These are phyloP conservation scores for Eolophus roseicapilla DNA, from an alignment of 2,113 vertebrate species.

Conservation along the genomic window DNA sequence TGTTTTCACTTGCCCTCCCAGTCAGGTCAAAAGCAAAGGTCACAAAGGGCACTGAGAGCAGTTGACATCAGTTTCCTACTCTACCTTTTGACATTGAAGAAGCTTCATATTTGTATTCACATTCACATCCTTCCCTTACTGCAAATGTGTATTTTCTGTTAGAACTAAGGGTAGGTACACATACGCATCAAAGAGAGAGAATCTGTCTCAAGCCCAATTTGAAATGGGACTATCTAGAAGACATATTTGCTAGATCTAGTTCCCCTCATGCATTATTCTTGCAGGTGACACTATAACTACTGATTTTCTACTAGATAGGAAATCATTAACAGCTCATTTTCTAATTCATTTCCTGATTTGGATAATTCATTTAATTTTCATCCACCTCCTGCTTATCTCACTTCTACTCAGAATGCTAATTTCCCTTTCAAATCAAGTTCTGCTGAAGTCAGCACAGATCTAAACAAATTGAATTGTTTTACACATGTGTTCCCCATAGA, in stretches of 20 bases:
- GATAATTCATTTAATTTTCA: constrained; percentile 33
- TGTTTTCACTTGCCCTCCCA: not conserved
- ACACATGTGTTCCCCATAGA: not conserved
- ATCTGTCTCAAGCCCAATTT: not conserved
- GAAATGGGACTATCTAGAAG: not conserved
- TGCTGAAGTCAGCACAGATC: not conserved
- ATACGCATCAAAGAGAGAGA: accelerated
- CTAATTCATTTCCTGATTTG: constrained; percentile 12
- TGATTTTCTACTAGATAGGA: constrained; percentile 1
- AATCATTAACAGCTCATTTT: constrained; percentile 28
- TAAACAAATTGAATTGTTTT: not conserved
- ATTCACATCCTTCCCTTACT: not conserved
- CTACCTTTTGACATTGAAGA: not conserved
- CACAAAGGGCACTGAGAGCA: not conserved
- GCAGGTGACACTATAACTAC: not conserved
- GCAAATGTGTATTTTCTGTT: not conserved
- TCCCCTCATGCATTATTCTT: not conserved
- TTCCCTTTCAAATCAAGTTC: constrained; percentile 18
- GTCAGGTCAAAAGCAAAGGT: not conserved
- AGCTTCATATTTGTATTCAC: not conserved
- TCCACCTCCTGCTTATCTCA: not conserved
- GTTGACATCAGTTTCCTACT: not conserved
- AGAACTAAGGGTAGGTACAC: not conserved
- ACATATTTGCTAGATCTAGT: not conserved
- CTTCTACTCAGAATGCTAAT: constrained; percentile 12